phyloP scores from a whole-genome alignment of 2,797 vertebrate genomes.

The Esox lucius region DNA sequence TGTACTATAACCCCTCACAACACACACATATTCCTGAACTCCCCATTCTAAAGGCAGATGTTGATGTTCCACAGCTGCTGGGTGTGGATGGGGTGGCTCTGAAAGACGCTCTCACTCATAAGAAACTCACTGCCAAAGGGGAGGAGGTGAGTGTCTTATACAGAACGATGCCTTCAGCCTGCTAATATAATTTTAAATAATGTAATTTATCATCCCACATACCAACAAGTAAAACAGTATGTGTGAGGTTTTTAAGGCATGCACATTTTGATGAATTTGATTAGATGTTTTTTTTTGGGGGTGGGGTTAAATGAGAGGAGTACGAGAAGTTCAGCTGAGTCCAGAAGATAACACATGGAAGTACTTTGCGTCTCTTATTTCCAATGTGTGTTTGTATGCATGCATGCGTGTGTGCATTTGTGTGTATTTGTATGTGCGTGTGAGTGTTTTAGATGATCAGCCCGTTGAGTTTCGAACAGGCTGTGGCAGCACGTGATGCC shows the following conservation, averaged over 20 bases:
- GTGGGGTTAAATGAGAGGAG: neutral
- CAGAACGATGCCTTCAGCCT: neutral
- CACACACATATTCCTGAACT: neutral
- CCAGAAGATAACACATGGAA: neutral
- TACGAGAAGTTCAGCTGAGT: neutral
- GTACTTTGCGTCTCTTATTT: neutral
- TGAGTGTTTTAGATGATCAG: slow-evolving; percentile 84
- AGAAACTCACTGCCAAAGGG: slow-evolving; percentile 96
- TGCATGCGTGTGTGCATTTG: slow-evolving; percentile 14
- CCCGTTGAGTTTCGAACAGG: slow-evolving; percentile 92
- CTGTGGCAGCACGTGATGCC: slow-evolving; percentile 86
- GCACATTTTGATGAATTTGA: neutral
- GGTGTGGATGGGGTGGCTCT: slow-evolving; percentile 82
- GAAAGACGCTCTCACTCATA: slow-evolving; percentile 88
- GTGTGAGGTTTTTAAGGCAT: neutral
- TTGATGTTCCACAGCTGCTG: slow-evolving; percentile 81
- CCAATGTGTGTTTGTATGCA: neutral
- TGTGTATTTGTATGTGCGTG: neutral
- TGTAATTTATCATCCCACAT: neutral
- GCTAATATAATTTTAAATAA: neutral
- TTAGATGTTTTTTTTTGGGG: too few relatives aligned
- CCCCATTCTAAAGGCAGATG: slow-evolving; percentile 42
- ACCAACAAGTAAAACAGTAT: neutral
- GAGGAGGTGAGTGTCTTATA: slow-evolving; percentile 84
- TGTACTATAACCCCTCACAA: neutral